A percentile compares a stretch with the other conserved stretches of the same genome.
These are phyloP conservation scores for Imbricaverruca yamaguchii DNA, from an alignment of 2,888 invertebrate genomes.

Conservation along the genomic window DNA sequence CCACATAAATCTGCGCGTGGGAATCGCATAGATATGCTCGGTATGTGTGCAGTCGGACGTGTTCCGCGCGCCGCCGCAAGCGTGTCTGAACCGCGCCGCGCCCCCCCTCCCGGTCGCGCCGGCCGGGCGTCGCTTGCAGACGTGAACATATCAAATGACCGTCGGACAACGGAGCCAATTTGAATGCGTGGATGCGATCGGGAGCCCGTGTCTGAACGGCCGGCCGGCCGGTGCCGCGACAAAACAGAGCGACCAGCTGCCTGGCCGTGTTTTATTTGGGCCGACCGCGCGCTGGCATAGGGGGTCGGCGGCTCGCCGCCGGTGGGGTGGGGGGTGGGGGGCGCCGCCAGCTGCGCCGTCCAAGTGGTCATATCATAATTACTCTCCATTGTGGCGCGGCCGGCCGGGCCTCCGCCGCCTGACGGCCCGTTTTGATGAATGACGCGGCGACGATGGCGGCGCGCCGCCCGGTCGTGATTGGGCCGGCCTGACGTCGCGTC, in stretches of 20 bases:
- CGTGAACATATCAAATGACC: constrained; percentile 20
- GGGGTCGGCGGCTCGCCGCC: too few relatives aligned
- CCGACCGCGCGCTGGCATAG: neutral
- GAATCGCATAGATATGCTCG: constrained; percentile 17
- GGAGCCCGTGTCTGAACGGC: neutral
- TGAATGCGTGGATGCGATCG: neutral
- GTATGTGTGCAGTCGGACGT: constrained; percentile 5
- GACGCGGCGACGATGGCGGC: neutral
- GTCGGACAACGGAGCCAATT: constrained; percentile 6
- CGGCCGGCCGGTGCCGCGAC: neutral
- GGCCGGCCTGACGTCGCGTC: too few relatives aligned
- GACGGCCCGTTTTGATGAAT: constrained; percentile 13
- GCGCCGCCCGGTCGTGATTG: neutral
- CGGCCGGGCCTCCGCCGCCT: neutral
- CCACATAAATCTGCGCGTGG: constrained; percentile 3
- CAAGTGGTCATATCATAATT: constrained; percentile 21
- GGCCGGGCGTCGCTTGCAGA: neutral
- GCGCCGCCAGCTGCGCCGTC: neutral
- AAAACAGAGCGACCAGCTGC: constrained; percentile 10
- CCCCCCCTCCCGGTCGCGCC: neutral
- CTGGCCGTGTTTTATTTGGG: neutral
- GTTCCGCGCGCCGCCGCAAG: too few relatives aligned
- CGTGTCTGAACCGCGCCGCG: too few relatives aligned
- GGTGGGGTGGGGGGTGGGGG: too few relatives aligned
- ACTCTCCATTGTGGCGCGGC: neutral